Conservation (phyloP, 2,797 vertebrate genomes). For the Macrochelys suwanniensis region DNA sequence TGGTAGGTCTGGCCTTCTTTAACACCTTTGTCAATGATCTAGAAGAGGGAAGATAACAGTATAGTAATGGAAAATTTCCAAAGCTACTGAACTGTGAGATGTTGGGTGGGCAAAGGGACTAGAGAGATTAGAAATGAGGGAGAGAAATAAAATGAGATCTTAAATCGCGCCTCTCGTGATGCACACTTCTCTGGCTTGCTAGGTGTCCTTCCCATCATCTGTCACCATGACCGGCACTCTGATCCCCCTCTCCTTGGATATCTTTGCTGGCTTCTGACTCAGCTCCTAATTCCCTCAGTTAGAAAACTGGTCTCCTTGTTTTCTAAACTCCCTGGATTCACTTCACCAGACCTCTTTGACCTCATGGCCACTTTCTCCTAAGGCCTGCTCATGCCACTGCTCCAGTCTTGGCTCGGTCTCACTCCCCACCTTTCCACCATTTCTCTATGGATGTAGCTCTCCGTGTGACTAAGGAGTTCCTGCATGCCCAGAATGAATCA, state of each 20-base stretch:
- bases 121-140: neutral
- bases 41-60: neutral
- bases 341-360: neutral
- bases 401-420: neutral
- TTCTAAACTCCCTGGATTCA: neutral
- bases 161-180: neutral
- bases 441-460: neutral
- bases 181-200: neutral
- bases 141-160: neutral
- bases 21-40: neutral
- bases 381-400: neutral
- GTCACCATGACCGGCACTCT: neutral
- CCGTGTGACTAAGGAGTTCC: neutral
- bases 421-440: neutral
- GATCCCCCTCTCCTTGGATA: neutral
- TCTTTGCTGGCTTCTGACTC: conserved; percentile 9
- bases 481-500: neutral
- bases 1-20: neutral
- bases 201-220: neutral
- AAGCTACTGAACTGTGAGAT: neutral
- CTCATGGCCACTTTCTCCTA: neutral
- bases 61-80: neutral
- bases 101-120: neutral
- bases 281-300: neutral
- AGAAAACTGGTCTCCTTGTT: accelerated